Base-by-base conservation (phyloP, 2,888 invertebrate genomes). In the Eristalis tenax region DNA sequence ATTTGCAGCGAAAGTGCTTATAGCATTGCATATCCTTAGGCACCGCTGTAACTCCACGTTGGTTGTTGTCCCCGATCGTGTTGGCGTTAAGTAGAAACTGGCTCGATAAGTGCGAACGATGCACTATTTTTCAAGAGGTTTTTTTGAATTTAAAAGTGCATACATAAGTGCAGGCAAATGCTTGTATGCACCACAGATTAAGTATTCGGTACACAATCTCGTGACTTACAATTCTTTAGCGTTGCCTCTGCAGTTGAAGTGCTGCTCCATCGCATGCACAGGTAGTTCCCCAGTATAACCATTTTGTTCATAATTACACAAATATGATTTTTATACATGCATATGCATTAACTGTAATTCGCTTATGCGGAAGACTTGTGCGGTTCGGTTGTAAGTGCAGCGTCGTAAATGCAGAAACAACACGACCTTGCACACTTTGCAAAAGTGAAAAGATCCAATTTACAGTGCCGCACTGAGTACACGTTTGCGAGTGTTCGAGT, bases 381-480 rank as follows among this genome's bases (percentile, higher is more conserved):
- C 32, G 32, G 32, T 23, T 61, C 23, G 26, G 2, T n/a, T 68
- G 68, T 35, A 63, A 43, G 63, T 28, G 50, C n/a, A 56, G 18
- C 22, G 50, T 50, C 50, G 18, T 50, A 61, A 43, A 57, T 40
- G 2, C 38, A 66, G 35, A 56, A 6, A 56, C 64, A 57, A 28
- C 65, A 22, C 57, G 68, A 78, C 83, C 83, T 83, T 83, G 83
- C 43, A 57, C 73, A 68, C 57, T 76, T 70, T 61, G 65, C 61
- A 18, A 66, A 73, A 68, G 50, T 6, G 43, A 61, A 43, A 59
- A 50, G 8, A 15, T 22, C 13, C n/a, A 63, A 22, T 18, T 73
- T 43, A 15, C 43, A 15, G 15, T 43, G 43, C 11, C 11, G 2
- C 4, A 6, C 5, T n/a, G 3, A 32, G 43, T 15, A 6, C 18